Conservation (phyloP, 2,797 vertebrate species). For the Geotrypetes seraphini region DNA sequence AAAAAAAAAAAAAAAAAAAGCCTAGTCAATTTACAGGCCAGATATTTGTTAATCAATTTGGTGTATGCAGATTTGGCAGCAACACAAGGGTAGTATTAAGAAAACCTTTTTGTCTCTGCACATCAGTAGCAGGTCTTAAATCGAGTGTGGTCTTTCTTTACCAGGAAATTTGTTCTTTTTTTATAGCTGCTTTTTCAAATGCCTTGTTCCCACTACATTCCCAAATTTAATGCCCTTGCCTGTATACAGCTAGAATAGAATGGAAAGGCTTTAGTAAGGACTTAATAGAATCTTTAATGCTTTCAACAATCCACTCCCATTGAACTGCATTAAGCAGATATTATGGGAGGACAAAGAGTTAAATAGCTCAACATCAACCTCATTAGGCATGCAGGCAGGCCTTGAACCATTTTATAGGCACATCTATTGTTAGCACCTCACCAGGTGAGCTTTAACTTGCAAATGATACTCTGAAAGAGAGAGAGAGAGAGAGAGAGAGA, state of each 20-base stretch:
- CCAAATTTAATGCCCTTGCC: conserved; percentile 59
- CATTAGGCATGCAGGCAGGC: conserved; percentile 84
- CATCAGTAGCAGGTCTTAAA: conserved; percentile 23
- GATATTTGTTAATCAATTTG: not conserved
- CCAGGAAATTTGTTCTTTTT: conserved; percentile 47
- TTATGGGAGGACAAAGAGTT: conserved; percentile 92
- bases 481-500: too few species aligned
- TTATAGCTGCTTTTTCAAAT: conserved; percentile 53
- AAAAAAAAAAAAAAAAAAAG: too few species aligned
- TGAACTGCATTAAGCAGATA: conserved; percentile 98
- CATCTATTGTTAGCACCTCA: conserved; percentile 83
- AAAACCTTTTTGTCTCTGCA: conserved; percentile 7
- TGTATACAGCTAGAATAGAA: conserved; percentile 72
- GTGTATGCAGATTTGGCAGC: conserved; percentile 1
- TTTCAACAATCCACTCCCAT: conserved; percentile 88
- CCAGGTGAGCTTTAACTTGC: conserved; percentile 99
- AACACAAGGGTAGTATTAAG: not conserved
- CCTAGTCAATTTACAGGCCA: too few species aligned
- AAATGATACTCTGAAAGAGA: conserved; percentile 94
- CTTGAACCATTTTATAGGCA: conserved; percentile 78
- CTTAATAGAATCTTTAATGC: conserved; percentile 97
- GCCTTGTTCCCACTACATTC: conserved; percentile 57
- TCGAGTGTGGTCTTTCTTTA: conserved; percentile 17
- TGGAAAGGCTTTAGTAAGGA: conserved; percentile 85
- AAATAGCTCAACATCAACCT: conserved; percentile 96